These are phyloP conservation scores for Carlito syrichta DNA, from an alignment of 2,113 vertebrate genomes.

Conservation along the genomic window DNA sequence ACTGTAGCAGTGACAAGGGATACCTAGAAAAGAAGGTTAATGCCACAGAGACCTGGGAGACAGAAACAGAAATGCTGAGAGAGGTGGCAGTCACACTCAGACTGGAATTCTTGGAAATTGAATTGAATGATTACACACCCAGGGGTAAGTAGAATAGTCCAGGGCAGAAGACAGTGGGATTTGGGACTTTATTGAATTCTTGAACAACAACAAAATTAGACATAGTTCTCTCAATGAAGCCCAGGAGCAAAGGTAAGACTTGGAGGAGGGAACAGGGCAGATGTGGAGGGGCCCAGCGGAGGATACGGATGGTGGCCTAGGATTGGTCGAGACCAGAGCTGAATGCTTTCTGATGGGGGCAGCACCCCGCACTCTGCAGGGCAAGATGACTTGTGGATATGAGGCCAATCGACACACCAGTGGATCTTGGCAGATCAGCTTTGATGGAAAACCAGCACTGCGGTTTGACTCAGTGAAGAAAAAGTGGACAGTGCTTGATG, in stretches of 20 bases:
- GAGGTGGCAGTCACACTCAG: neutral
- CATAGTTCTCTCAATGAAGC: fast-evolving
- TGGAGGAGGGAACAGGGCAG: no score
- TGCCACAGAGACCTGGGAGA: fast-evolving
- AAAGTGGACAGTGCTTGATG: neutral
- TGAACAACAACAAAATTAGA: neutral
- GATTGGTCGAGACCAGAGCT: neutral
- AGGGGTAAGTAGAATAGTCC: neutral
- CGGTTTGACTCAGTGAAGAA: fast-evolving
- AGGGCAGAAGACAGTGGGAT: fast-evolving
- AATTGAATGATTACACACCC: fast-evolving
- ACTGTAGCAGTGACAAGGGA: neutral
- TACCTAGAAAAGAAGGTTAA: neutral
- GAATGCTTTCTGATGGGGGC: neutral
- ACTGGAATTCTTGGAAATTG: neutral
- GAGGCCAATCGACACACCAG: fast-evolving
- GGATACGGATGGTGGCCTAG: fast-evolving
- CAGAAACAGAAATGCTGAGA: neutral
- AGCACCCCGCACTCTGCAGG: neutral
- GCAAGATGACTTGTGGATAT: fast-evolving
- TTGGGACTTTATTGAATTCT: neutral
- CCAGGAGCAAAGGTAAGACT: neutral
- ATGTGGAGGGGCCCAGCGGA: fast-evolving
- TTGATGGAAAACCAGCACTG: fast-evolving
- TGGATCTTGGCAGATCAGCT: neutral